These are phyloP conservation scores for Drosophila eugracilis DNA, from an alignment of 1,140 invertebrate species.

Conservation along the genomic window DNA sequence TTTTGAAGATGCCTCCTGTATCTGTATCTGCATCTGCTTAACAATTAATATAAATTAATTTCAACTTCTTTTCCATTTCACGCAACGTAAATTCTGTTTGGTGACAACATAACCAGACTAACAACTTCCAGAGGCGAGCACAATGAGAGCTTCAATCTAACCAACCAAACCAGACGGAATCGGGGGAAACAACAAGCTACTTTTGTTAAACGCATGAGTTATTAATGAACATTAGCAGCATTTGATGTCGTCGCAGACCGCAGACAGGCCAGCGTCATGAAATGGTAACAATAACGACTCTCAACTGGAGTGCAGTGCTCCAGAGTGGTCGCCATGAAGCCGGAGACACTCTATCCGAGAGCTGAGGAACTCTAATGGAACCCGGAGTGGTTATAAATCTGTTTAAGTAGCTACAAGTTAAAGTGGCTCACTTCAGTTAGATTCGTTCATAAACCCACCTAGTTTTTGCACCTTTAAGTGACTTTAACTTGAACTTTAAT, in stretches of 20 bases:
- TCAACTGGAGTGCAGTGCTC: constrained; percentile 23
- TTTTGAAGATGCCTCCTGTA: too few species aligned
- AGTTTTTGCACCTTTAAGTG: constrained; percentile 7
- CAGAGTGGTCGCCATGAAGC: constrained; percentile 35
- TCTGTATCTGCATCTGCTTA: too few species aligned
- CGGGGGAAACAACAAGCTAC: constrained; percentile 19
- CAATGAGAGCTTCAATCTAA: constrained; percentile 22
- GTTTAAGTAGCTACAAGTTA: constrained; percentile 19
- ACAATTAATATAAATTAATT: too few species aligned
- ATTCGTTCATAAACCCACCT: background rate
- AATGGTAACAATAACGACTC: constrained; percentile 50
- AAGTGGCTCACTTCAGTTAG: background rate
- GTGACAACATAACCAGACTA: constrained; percentile 47
- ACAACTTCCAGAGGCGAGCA: constrained; percentile 22
- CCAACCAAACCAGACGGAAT: constrained; percentile 26
- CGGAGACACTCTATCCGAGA: constrained; percentile 12
- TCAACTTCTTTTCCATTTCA: constrained; percentile 26
- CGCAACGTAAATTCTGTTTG: constrained; percentile 41
- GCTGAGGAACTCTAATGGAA: constrained; percentile 29
- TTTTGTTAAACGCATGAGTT: constrained; percentile 74
- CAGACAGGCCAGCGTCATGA: constrained; percentile 18
- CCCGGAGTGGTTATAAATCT: constrained; percentile 27
- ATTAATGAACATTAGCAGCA: constrained; percentile 75
- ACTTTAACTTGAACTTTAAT: background rate
- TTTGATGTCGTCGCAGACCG: constrained; percentile 34